phyloP scores from a whole-genome alignment of 2,888 invertebrate species.

The Venusia cambrica region DNA sequence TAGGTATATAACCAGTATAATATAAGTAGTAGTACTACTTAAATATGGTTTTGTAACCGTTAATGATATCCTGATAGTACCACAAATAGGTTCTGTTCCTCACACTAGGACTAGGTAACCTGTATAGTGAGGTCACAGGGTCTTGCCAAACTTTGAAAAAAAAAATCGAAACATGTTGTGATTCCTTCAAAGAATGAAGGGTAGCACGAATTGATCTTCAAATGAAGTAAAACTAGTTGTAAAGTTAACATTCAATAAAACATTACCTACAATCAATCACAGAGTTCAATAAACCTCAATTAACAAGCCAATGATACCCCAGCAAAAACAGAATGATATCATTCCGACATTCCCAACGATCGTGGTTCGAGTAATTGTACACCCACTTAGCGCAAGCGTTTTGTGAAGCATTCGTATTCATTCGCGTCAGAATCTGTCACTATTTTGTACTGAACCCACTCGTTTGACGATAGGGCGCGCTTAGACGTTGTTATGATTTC shows the following conservation, averaged over 20 bases:
- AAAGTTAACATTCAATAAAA: neutral
- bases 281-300: constrained; percentile 15
- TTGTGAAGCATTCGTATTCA: constrained; percentile 16
- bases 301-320: constrained; percentile 11
- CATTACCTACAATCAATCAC: neutral
- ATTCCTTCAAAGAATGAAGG: too few relatives aligned
- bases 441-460: constrained; percentile 18
- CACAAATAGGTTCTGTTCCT: too few relatives aligned
- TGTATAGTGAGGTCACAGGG: too few relatives aligned
- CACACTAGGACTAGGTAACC: too few relatives aligned
- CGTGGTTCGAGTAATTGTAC: constrained; percentile 14
- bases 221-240: too few relatives aligned
- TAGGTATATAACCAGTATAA: too few relatives aligned
- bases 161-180: too few relatives aligned
- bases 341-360: constrained; percentile 16
- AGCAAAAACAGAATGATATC: constrained; percentile 16
- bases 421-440: constrained; percentile 16
- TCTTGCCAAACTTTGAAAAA: too few relatives aligned
- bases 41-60: too few relatives aligned
- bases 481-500: constrained; percentile 9
- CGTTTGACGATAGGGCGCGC: constrained; percentile 9
- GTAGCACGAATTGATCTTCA: too few relatives aligned
- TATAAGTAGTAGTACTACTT: too few relatives aligned
- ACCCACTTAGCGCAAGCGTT: constrained; percentile 19
- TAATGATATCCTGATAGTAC: too few relatives aligned